Evolutionary conservation across 2,113 vertebrate species (phyloP).

Genomic region (Capreolus pygargus): DNA sequence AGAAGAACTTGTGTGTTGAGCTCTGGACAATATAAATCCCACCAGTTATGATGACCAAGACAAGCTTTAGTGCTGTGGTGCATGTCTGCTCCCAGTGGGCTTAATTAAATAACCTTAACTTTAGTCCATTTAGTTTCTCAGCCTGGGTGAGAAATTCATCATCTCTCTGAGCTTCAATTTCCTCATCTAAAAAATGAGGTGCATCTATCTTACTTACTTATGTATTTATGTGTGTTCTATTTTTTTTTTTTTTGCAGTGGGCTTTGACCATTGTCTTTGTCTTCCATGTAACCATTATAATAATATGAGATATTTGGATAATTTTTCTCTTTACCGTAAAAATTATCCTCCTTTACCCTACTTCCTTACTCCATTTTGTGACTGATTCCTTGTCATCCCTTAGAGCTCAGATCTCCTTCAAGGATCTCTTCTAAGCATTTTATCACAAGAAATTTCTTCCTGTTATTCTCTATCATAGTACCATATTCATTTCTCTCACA

Average conservation of each 20-base stretch:
- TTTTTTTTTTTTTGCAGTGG: neutral
- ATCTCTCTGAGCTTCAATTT: neutral
- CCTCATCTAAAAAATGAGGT: neutral
- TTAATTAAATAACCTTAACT: neutral
- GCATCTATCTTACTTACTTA: neutral
- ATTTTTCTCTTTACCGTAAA: neutral
- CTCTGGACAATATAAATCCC: neutral
- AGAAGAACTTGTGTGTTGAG: neutral
- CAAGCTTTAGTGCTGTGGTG: too few species aligned
- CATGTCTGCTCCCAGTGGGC: neutral
- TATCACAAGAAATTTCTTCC: neutral
- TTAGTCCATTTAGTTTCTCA: neutral
- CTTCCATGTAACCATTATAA: neutral
- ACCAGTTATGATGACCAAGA: neutral
- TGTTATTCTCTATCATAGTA: neutral
- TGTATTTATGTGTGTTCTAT: neutral
- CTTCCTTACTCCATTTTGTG: neutral
- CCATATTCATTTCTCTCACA: neutral
- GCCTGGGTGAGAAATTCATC: neutral
- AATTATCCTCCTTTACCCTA: neutral
- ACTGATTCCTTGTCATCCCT: neutral
- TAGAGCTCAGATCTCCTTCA: neutral
- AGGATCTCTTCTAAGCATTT: neutral
- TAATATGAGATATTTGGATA: neutral
- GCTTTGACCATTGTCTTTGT: neutral